Base-by-base conservation (phyloP, 1,140 invertebrate species). In the Tetramorium simillimum region DNA sequence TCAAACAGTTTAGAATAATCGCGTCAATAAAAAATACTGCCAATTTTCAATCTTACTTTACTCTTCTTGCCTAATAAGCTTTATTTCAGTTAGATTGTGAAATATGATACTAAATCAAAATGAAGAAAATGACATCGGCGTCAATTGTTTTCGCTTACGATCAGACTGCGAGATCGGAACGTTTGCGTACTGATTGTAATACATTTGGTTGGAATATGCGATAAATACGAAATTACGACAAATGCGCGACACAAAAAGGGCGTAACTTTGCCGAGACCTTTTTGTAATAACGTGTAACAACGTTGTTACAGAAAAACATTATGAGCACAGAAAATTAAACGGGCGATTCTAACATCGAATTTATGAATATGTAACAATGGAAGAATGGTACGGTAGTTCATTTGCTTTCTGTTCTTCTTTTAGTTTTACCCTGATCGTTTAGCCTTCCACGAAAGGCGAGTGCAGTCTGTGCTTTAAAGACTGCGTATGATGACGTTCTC, bases 381-480 rank as follows among this genome's bases (percentile, higher is more conserved):
- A 49, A 62, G 40, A 53, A 53, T 53, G 43, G 65, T 43, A 33
- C n/a, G 76, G 5, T 56, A 24, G 21, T 37, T 67, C 7, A 46
- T 73, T 86, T 53, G 46, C 12, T 58, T 81, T 37, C 62, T 85
- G 9, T 51, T 73, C 21, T 63, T 40, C 18, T 33, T 43, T 28
- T 28, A 14, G 43, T 80, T 75, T 90, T 90, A 85, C 60, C 75
- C 80, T 88, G 80, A 72, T 85, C 21, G 40, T 86, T 51, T 69
- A 82, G 67, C 43, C 28, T 56, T 65, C 49, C 6, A 49, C 16
- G 46, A 63, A 58, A 84, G 49, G 70, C 84, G 12, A 58, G 70
- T 82, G 75, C 69, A 62, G 46, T 85, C 37, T 37, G 85, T 72
- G 85, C 33, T 67, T 67, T 86, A 46, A 40, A 76, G 40, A 46